Conservation (phyloP, 2,797 vertebrate genomes). For the Periparus ater region DNA sequence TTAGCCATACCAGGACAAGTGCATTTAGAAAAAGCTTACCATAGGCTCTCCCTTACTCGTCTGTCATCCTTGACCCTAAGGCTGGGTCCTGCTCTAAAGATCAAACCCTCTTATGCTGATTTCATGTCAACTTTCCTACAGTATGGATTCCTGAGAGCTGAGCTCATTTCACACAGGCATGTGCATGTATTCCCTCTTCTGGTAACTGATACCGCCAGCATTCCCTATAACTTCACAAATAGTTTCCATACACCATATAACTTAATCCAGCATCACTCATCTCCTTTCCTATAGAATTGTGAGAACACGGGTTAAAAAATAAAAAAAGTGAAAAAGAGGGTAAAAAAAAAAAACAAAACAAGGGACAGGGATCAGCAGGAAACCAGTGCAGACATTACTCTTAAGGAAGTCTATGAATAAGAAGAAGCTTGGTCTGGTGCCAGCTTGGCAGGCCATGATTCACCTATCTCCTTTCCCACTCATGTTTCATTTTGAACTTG, state of each 20-base stretch:
- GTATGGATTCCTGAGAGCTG: neutral
- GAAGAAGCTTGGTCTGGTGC: neutral
- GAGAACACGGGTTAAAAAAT: neutral
- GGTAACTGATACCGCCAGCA: conserved; percentile 17
- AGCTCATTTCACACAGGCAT: conserved; percentile 12
- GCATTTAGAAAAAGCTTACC: neutral
- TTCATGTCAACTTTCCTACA: neutral
- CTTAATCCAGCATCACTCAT: neutral
- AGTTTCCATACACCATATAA: neutral
- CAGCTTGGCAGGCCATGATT: conserved; percentile 24
- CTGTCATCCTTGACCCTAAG: neutral
- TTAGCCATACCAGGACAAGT: neutral
- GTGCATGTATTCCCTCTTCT: neutral
- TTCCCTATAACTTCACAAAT: neutral
- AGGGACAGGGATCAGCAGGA: conserved; percentile 8
- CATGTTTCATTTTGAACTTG: neutral
- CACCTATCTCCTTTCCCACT: neutral
- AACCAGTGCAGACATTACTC: conserved; percentile 42
- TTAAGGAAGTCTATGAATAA: conserved; percentile 45
- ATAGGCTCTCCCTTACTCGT: neutral
- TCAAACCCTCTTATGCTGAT: neutral
- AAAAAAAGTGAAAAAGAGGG: neutral
- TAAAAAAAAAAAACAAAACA: neutral
- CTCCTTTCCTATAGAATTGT: neutral
- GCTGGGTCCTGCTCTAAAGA: neutral